Conservation (phyloP, 2,113 vertebrate species). For the Merops nubicus region DNA sequence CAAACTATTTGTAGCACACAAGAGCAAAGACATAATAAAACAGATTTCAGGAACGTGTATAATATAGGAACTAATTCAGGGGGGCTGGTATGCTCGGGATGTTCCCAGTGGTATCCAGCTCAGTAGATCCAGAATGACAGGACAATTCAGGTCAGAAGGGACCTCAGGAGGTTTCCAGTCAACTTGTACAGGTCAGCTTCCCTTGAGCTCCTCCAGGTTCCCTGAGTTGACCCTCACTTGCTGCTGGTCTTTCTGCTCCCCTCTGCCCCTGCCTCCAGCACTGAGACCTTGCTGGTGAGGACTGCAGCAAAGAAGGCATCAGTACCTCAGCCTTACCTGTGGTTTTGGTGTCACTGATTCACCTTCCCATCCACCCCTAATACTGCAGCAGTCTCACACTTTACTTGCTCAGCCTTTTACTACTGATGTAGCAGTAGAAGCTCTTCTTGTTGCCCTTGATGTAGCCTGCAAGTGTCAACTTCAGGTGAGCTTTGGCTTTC, state of each 20-base stretch:
- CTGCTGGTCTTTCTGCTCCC: neutral
- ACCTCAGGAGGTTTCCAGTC: neutral
- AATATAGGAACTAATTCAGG: neutral
- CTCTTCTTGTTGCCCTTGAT: neutral
- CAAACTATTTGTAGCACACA: neutral
- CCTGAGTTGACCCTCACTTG: neutral
- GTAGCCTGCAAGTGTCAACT: neutral
- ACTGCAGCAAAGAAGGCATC: neutral
- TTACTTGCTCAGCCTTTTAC: neutral
- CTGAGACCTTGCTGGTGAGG: neutral
- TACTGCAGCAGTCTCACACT: neutral
- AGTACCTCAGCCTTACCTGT: neutral
- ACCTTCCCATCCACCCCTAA: neutral
- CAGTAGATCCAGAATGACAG: neutral
- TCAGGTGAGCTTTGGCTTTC: neutral
- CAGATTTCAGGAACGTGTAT: neutral
- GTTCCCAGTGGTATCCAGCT: neutral
- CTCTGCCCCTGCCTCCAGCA: neutral
- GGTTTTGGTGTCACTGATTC: neutral
- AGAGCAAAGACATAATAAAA: neutral
- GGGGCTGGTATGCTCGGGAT: neutral
- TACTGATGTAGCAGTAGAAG: neutral
- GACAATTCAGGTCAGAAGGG: neutral
- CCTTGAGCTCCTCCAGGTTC: neutral
- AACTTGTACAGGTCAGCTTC: accelerated